Percentiles rank a stretch among this genome's conserved stretches.
These are phyloP conservation scores for Scyliorhinus canicula DNA, from an alignment of 2,797 vertebrate species.

Conservation along the genomic window DNA sequence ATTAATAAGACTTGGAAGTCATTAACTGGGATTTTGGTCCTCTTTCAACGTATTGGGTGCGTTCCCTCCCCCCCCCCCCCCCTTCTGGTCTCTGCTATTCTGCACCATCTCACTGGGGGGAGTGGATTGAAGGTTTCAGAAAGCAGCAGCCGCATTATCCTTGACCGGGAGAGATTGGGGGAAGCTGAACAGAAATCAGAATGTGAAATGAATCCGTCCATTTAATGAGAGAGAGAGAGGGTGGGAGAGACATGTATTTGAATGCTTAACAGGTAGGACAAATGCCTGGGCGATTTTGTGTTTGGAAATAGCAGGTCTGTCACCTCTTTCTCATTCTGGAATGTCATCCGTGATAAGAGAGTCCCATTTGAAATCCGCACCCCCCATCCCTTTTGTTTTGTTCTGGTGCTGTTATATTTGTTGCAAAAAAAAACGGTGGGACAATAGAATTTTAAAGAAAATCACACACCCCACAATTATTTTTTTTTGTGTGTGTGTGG, in stretches of 20 bases:
- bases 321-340: not conserved
- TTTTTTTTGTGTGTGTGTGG: not conserved
- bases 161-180: not conserved
- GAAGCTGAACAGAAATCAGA: constrained; percentile 3
- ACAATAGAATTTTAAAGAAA: not conserved
- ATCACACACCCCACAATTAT: not conserved
- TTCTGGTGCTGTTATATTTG: not conserved
- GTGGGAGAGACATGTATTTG: not conserved
- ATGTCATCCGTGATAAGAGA: not conserved
- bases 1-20: not conserved
- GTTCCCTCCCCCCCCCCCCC: not conserved
- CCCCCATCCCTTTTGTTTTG: too few species aligned
- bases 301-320: too few species aligned
- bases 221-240: not conserved
- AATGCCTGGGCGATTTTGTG: not conserved
- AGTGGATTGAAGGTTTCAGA: not conserved
- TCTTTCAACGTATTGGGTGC: not conserved
- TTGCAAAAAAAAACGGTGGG: too few species aligned
- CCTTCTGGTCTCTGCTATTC: not conserved
- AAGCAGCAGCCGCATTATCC: not conserved
- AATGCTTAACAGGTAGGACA: not conserved
- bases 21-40: too few species aligned
- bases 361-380: not conserved
- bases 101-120: not conserved
- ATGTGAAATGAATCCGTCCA: not conserved